These are phyloP conservation scores for Malurus melanocephalus DNA, from an alignment of 2,113 vertebrate species.

Conservation along the genomic window DNA sequence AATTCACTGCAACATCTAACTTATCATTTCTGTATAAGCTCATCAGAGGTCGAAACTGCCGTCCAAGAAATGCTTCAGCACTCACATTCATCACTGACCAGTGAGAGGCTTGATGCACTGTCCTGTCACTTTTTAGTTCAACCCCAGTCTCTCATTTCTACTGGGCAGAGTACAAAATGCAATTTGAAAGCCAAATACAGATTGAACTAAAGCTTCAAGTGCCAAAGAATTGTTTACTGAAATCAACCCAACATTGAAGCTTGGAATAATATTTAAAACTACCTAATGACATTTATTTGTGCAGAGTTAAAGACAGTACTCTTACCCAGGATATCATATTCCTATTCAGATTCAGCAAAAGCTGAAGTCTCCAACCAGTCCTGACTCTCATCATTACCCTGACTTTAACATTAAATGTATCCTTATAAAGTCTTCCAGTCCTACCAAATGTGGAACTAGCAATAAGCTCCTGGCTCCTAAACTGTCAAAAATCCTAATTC, in stretches of 20 bases:
- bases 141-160: not conserved
- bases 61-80: not conserved
- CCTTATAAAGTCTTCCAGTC: not conserved
- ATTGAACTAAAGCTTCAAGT: not conserved
- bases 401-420: not conserved
- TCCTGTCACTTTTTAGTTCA: not conserved
- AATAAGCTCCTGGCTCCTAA: not conserved
- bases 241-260: not conserved
- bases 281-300: not conserved
- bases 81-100: fast-evolving
- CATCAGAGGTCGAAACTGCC: not conserved
- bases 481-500: not conserved
- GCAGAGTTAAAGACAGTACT: not conserved
- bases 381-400: not conserved
- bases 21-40: not conserved
- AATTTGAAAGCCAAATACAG: slow-evolving; percentile 9
- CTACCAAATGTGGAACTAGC: not conserved
- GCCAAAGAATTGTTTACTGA: not conserved
- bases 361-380: not conserved
- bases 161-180: not conserved
- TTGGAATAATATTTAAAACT: not conserved
- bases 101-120: not conserved
- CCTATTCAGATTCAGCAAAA: not conserved
- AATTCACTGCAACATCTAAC: not conserved
- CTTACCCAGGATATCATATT: not conserved